Evolutionary conservation across 1,140 invertebrate species (phyloP).

Genomic region (Papilio helenus): DNA sequence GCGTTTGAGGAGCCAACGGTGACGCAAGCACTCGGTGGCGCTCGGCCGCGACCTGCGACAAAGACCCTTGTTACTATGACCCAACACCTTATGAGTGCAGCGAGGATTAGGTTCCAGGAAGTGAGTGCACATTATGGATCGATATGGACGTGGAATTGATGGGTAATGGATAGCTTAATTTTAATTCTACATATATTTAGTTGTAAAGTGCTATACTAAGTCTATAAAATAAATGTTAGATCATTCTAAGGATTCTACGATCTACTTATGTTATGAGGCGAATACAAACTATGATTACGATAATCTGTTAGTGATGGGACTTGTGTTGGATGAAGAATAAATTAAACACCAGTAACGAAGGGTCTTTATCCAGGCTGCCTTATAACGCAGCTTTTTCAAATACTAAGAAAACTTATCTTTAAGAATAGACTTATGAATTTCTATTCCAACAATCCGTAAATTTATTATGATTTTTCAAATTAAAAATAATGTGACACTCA

Average conservation of each 20-base stretch:
- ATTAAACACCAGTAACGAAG: slow-evolving; percentile 66
- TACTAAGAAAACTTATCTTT: slow-evolving; percentile 31
- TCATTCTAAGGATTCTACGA: slow-evolving; percentile 26
- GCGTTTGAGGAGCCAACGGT: slow-evolving; percentile 88
- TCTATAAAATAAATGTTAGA: slow-evolving; percentile 26
- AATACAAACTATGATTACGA: slow-evolving; percentile 41
- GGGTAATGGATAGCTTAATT: slow-evolving; percentile 11
- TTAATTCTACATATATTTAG: slow-evolving; percentile 33
- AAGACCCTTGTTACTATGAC: slow-evolving; percentile 80
- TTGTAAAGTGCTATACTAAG: slow-evolving; percentile 28
- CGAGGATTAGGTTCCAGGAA: slow-evolving; percentile 46
- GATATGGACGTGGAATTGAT: slow-evolving; percentile 5
- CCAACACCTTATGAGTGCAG: slow-evolving; percentile 67
- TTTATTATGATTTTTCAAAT: slow-evolving; percentile 10
- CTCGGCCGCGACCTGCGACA: slow-evolving; percentile 88
- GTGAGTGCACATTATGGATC: slow-evolving; percentile 33
- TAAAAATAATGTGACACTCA: slow-evolving; percentile 28
- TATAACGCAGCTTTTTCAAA: slow-evolving; percentile 56
- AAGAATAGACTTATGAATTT: not conserved
- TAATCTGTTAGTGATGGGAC: slow-evolving; percentile 52
- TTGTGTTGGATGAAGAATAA: slow-evolving; percentile 67
- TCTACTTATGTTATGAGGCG: slow-evolving; percentile 40
- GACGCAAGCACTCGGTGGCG: slow-evolving; percentile 88
- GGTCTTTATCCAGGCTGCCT: slow-evolving; percentile 78
- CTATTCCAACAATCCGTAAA: slow-evolving; percentile 34